Evolutionary conservation across 1,140 invertebrate genomes (phyloP).

Genomic region (Lasioglossum albipes): DNA sequence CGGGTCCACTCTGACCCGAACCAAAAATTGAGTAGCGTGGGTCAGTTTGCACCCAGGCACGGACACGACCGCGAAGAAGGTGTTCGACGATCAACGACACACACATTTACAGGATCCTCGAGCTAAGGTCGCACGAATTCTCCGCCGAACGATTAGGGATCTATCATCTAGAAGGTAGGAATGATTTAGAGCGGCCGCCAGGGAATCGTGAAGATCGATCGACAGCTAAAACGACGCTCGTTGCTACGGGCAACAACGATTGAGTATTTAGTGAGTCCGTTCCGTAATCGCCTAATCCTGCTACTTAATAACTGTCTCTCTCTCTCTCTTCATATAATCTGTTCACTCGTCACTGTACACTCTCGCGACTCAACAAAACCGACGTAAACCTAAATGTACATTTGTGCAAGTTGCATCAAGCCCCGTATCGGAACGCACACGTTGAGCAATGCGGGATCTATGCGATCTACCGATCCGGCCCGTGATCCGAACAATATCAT

Average conservation of each 20-base stretch:
- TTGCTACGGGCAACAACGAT: neutral
- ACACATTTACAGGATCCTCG: conserved; percentile 2
- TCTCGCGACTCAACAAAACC: conserved; percentile 7
- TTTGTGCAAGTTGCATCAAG: conserved; percentile 3
- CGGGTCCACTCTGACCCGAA: too few species aligned
- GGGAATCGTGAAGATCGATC: neutral
- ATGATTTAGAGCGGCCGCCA: conserved; percentile 8
- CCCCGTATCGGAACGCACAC: neutral
- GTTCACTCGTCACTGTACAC: neutral
- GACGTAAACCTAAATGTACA: conserved; percentile 13
- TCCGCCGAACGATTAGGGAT: neutral
- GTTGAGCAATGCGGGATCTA: conserved; percentile 25
- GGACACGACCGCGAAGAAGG: too few species aligned
- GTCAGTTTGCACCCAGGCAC: too few species aligned
- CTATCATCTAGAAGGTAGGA: conserved; percentile 18
- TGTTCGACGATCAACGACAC: too few species aligned
- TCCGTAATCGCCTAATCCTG: too few species aligned
- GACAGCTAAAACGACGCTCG: neutral
- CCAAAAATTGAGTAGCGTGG: too few species aligned
- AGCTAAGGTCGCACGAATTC: neutral
- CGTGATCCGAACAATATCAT: too few species aligned
- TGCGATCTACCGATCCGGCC: too few species aligned
- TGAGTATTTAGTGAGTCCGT: conserved; percentile 20
- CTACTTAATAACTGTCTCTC: neutral
- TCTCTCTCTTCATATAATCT: too few species aligned